A percentile compares a stretch with the other conserved stretches of the same genome.
These are phyloP conservation scores for Aplocera efformata DNA, from an alignment of 2,888 invertebrate species.

Conservation along the genomic window DNA sequence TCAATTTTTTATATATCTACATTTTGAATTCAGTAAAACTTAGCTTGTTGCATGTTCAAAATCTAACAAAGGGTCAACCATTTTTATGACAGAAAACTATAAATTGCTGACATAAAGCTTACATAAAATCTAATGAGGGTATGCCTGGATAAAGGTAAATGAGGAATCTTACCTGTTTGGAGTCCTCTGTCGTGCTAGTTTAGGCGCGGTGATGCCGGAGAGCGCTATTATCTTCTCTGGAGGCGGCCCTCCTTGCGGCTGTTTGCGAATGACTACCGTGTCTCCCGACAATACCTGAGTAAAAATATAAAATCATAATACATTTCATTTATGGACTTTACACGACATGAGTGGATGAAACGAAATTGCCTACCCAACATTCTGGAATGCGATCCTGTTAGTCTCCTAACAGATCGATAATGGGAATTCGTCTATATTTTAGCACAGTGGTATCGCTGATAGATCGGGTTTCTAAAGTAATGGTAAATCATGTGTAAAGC, in stretches of 20 bases:
- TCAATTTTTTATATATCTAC: no score
- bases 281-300: conserved; percentile 96
- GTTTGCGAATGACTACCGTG: conserved; percentile 93
- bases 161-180: conserved; percentile 65
- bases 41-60: no score
- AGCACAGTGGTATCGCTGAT: background rate
- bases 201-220: conserved; percentile 95
- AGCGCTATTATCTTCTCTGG: conserved; percentile 95
- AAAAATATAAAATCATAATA: conserved; percentile 13
- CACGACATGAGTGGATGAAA: background rate
- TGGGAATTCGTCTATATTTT: no score
- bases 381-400: no score
- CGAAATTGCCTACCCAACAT: no score
- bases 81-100: no score
- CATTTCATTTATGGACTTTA: background rate
- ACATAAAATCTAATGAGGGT: no score
- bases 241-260: conserved; percentile 92
- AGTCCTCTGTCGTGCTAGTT: conserved; percentile 81
- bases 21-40: no score
- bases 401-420: no score
- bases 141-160: no score
- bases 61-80: no score
- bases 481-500: background rate
- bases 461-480: background rate
- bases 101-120: no score